A percentile compares a stretch with the other conserved stretches of the same genome.
Conservation (phyloP, 2,888 invertebrate genomes). For the Diarsia dahlii region DNA sequence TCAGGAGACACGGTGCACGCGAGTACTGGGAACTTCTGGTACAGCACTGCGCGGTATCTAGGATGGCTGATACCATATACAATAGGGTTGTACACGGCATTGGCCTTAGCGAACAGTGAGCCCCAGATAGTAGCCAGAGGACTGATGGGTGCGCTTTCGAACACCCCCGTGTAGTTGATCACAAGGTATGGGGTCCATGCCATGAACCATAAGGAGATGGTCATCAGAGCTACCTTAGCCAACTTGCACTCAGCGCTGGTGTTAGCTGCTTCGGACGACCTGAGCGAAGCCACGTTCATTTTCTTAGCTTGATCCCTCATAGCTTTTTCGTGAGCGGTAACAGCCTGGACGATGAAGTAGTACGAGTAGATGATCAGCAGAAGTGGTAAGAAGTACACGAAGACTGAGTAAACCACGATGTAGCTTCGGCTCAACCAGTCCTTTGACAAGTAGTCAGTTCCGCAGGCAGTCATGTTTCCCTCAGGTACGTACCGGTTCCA, state of each 20-base stretch:
- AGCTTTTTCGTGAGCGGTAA: conserved; percentile 95
- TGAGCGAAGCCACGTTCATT: conserved; percentile 97
- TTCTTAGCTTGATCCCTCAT: conserved; percentile 98
- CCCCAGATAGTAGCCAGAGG: conserved; percentile 97
- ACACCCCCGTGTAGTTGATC: conserved; percentile 95
- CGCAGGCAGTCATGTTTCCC: conserved; percentile 98
- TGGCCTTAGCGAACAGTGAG: conserved; percentile 97
- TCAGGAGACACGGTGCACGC: conserved; percentile 92
- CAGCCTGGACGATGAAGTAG: conserved; percentile 96
- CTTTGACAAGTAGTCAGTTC: conserved; percentile 96
- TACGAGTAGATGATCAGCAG: conserved; percentile 96
- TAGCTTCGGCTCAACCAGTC: conserved; percentile 95
- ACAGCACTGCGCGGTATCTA: conserved; percentile 94
- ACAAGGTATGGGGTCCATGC: conserved; percentile 98
- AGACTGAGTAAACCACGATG: conserved; percentile 94
- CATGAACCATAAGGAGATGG: conserved; percentile 97
- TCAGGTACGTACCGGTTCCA: conserved; percentile 98
- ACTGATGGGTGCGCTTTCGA: conserved; percentile 93
- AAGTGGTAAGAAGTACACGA: conserved; percentile 94
- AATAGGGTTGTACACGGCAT: conserved; percentile 97
- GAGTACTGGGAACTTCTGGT: conserved; percentile 94
- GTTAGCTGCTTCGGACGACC: conserved; percentile 94
- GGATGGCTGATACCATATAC: conserved; percentile 97
- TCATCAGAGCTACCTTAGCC: conserved; percentile 97
- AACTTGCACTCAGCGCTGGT: conserved; percentile 96